Base-by-base conservation (phyloP, 1,140 invertebrate species). In the Leptinotarsa texana region DNA sequence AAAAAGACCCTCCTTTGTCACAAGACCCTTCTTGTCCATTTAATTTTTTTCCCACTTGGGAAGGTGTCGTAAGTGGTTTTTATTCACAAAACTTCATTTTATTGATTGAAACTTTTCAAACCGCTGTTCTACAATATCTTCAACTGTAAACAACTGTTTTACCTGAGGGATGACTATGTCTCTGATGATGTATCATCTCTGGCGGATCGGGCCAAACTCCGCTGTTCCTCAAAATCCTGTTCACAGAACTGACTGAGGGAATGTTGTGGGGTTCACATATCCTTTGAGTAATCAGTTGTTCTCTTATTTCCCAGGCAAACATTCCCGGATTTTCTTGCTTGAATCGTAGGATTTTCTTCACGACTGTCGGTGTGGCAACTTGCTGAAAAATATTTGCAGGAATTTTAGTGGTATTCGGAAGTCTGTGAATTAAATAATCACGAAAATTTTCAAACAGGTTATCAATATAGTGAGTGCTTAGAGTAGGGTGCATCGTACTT, bases 201-300 rank as follows among this genome's bases (percentile, higher is more conserved):
- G 63, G 51, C 4, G 62, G 62, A 79, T 83, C 83, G n/a, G 89
- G 90, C 90, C 91, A 91, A 3, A 90, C 88, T 4, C 93, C 92
- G 70, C 93, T 93, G 84, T 97, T 96, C 67, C 96, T 89, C 47
- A 98, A 90, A 80, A 98, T 98, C 76, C 96, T 89, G 87, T 98
- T 98, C 65, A 98, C 97, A 13, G 96, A 97, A 73, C 95, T 96
- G 61, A 98, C 96, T 49, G 95, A 96, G 2, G 96, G 96, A 77
- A 98, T 94, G 65, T 92, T 92, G 82, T 93, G 92, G 1, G 93
- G 92, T 84, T 96, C 94, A 82, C 95, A 96, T 69, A 95, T 92
- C 62, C 94, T 89, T 81, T 96, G 94, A 15, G 92, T 90, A 17
- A 95, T 90, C 72, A 97, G 87, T 79, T 94, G 90, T 82, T 97